These are phyloP conservation scores for Podiceps cristatus DNA, from an alignment of 2,113 vertebrate species.

Conservation along the genomic window DNA sequence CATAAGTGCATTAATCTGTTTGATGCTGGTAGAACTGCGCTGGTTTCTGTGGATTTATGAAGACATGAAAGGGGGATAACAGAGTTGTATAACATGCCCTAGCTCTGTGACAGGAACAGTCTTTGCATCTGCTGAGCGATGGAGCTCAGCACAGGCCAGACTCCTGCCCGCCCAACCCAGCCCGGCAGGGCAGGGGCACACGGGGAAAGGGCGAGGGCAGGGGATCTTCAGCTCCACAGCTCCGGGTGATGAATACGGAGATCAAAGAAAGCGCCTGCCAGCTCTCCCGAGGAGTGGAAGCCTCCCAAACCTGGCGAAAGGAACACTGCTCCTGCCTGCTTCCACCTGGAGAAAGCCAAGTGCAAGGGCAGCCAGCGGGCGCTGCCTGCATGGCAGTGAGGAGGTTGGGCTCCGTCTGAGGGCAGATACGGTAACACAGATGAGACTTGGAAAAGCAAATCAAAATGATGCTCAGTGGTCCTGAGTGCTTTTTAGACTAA, in stretches of 20 bases:
- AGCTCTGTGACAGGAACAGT: background rate
- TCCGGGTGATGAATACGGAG: background rate
- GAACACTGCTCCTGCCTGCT: background rate
- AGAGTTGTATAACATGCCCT: background rate
- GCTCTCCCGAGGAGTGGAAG: background rate
- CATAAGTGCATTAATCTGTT: background rate
- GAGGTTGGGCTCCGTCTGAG: background rate
- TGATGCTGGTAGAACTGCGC: background rate
- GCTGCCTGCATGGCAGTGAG: background rate
- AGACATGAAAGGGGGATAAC: background rate
- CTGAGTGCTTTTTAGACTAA: background rate
- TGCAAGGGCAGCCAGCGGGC: slow-evolving; percentile 22
- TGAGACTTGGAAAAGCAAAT: background rate
- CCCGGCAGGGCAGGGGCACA: background rate
- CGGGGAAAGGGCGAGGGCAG: fast-evolving
- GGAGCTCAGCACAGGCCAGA: background rate
- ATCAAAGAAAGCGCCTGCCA: background rate
- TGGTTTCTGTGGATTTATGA: background rate
- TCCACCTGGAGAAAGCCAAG: background rate
- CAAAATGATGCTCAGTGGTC: background rate
- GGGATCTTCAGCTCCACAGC: background rate
- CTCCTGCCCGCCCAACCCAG: background rate
- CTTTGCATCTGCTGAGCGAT: fast-evolving
- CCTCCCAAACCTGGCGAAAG: background rate
- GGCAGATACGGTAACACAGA: background rate